Conservation (phyloP, 2,797 vertebrate species). For the Danio albolineatus region DNA sequence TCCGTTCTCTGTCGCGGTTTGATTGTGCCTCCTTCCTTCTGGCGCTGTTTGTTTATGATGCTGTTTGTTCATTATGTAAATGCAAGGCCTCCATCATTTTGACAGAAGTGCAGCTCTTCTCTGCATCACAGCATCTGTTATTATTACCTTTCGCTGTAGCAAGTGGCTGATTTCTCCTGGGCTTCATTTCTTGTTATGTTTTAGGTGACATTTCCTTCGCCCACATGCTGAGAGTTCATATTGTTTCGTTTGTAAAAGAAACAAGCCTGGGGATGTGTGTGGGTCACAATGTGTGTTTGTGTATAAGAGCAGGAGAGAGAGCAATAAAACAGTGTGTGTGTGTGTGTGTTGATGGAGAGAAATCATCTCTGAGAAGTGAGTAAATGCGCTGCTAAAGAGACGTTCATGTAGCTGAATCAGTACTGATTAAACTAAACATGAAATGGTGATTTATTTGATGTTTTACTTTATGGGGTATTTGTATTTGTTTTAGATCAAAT, state of each 20-base stretch:
- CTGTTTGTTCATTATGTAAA: conserved; percentile 56
- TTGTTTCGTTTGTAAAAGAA: conserved; percentile 35
- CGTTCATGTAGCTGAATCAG: background rate
- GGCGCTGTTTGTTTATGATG: conserved; percentile 26
- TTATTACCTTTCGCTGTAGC: conserved; percentile 28
- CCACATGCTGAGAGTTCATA: conserved; percentile 41
- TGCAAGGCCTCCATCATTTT: conserved; percentile 41
- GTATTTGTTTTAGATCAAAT: no score
- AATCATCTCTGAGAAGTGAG: conserved; percentile 23
- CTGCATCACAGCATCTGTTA: conserved; percentile 42
- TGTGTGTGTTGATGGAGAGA: conserved; percentile 16
- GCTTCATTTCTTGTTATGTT: conserved; percentile 36
- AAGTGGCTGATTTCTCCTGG: conserved; percentile 24
- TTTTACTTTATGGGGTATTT: no score
- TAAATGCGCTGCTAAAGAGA: background rate
- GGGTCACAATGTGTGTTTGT: conserved; percentile 9
- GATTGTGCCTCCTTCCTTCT: conserved; percentile 6
- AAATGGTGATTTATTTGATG: no score
- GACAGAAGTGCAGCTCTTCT: conserved; percentile 33
- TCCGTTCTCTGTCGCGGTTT: background rate
- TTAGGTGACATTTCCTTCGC: conserved; percentile 4
- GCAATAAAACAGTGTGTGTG: background rate
- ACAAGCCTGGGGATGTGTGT: conserved; percentile 19
- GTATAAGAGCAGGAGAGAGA: background rate
- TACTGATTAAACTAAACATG: no score